These are phyloP conservation scores for Knipowitschia caucasica DNA, from an alignment of 2,797 vertebrate species.

Conservation along the genomic window DNA sequence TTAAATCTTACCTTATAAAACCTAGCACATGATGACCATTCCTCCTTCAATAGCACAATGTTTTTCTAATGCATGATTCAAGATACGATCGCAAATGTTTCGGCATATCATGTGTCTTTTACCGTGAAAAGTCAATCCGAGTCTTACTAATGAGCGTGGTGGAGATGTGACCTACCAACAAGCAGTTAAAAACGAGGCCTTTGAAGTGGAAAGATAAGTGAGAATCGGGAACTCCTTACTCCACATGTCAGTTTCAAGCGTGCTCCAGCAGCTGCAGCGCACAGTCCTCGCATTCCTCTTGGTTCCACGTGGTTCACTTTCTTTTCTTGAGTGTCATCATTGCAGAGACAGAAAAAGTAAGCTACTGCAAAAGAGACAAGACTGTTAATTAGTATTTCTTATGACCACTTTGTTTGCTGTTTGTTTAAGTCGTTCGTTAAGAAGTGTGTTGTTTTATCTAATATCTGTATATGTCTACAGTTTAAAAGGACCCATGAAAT, in stretches of 20 bases:
- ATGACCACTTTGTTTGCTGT: conserved; percentile 9
- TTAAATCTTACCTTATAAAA: no score
- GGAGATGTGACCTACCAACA: conserved; percentile 16
- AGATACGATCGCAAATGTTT: no score
- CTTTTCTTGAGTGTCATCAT: conserved; percentile 44
- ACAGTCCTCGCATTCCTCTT: conserved; percentile 50
- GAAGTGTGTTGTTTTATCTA: background rate
- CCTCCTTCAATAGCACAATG: background rate
- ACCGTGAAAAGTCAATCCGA: background rate
- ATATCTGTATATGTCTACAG: no score
- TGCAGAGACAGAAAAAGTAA: conserved; percentile 25
- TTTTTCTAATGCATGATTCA: no score
- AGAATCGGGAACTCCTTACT: conserved; percentile 50
- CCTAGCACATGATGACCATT: no score
- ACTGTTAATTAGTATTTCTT: conserved; percentile 1
- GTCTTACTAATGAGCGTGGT: background rate
- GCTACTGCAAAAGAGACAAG: conserved; percentile 19
- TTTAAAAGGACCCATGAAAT: no score
- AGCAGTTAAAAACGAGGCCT: conserved; percentile 26
- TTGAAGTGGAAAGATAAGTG: conserved; percentile 34
- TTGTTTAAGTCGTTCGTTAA: background rate
- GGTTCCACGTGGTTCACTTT: conserved; percentile 57
- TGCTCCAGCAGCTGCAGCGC: conserved; percentile 53
- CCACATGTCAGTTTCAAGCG: conserved; percentile 54
- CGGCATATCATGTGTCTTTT: background rate